phyloP scores from a whole-genome alignment of 2,113 vertebrate genomes.

The Erinaceus europaeus region DNA sequence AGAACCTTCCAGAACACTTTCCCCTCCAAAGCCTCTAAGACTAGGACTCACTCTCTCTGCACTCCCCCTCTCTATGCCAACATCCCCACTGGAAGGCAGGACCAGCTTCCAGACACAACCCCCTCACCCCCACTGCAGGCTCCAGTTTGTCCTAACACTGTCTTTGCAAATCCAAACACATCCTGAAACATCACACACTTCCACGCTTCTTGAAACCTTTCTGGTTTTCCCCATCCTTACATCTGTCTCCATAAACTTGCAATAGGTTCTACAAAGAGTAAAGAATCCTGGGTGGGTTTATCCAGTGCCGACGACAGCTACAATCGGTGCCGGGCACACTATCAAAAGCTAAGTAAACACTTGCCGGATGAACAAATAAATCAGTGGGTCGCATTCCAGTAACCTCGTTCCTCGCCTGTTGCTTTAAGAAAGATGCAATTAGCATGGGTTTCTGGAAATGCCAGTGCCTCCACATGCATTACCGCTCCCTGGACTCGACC shows the following conservation, averaged over 20 bases:
- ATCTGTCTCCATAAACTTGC: neutral
- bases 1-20: neutral
- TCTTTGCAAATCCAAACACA: neutral
- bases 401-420: neutral
- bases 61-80: neutral
- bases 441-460: neutral
- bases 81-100: neutral
- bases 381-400: neutral
- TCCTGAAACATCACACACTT: too few species aligned
- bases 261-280: neutral
- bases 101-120: fast-evolving
- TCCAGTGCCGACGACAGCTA: neutral
- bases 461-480: neutral
- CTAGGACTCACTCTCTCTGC: neutral
- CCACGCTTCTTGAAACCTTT: neutral
- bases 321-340: neutral
- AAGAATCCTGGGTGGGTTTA: neutral
- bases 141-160: neutral
- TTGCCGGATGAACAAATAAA: neutral
- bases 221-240: too few species aligned
- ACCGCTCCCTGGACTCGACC: neutral
- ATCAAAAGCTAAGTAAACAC: neutral
- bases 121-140: neutral
- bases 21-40: neutral
- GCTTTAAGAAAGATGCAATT: neutral